Evolutionary conservation across 2,888 invertebrate species (phyloP).

Genomic region (Parelbella ahira): DNA sequence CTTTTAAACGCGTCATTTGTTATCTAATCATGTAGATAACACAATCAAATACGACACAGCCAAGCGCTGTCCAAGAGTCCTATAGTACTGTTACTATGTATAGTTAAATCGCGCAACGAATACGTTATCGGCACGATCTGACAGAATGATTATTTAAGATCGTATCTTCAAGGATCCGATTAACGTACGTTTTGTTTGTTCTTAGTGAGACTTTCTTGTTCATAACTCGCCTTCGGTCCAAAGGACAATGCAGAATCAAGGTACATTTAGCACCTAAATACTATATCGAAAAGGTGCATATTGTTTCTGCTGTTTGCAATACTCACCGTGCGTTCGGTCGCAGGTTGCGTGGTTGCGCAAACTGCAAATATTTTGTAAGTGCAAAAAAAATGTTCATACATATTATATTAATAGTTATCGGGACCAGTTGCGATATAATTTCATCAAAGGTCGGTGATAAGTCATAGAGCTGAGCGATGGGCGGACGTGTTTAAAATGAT

Average conservation of each 20-base stretch:
- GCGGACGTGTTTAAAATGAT: too few species aligned
- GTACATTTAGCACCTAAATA: not conserved
- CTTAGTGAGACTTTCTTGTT: constrained; percentile 3
- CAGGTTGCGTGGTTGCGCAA: constrained; percentile 18
- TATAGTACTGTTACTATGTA: too few species aligned
- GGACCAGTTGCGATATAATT: constrained; percentile 26
- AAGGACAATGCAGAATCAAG: too few species aligned
- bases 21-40: too few species aligned
- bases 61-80: too few species aligned
- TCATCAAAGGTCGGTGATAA: constrained; percentile 27
- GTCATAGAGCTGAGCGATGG: constrained; percentile 26
- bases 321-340: too few species aligned
- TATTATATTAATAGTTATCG: constrained; percentile 15
- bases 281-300: constrained; percentile 8
- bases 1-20: too few species aligned
- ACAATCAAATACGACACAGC: too few species aligned
- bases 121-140: constrained; percentile 34
- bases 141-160: constrained; percentile 40
- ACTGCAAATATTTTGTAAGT: constrained; percentile 21
- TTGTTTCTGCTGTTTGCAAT: not conserved
- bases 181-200: constrained; percentile 6
- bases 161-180: constrained; percentile 43
- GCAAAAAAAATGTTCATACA: constrained; percentile 22
- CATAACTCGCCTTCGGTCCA: too few species aligned
- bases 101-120: too few species aligned